Conservation (phyloP, 2,888 invertebrate genomes). For the Enchytraeus crypticus region DNA sequence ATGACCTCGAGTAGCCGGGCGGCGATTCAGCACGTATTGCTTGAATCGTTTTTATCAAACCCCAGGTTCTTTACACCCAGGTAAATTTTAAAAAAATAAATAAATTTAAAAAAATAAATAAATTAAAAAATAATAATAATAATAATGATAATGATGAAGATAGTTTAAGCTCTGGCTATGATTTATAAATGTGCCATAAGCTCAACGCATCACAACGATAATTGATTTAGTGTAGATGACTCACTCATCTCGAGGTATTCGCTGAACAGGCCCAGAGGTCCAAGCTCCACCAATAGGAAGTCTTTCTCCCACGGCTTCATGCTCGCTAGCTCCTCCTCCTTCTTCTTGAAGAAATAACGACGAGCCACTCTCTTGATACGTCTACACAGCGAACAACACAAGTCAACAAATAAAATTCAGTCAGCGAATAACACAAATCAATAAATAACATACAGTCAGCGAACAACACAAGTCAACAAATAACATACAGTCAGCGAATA, state of each 20-base stretch:
- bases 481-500: too few species aligned
- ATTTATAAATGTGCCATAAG: neutral
- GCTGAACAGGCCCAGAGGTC: constrained; percentile 78
- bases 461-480: too few species aligned
- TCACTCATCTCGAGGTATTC: constrained; percentile 97
- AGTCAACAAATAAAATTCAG: too few species aligned
- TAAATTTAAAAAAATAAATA: neutral
- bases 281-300: constrained; percentile 74
- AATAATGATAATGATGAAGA: neutral
- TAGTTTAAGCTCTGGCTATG: neutral
- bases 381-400: too few species aligned
- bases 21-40: too few species aligned
- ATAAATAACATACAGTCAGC: too few species aligned
- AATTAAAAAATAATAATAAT: neutral
- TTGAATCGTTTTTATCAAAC: too few species aligned
- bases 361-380: constrained; percentile 13
- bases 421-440: too few species aligned
- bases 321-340: constrained; percentile 1
- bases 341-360: constrained; percentile 7
- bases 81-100: neutral
- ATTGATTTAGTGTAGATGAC: too few species aligned
- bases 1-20: too few species aligned
- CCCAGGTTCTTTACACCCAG: too few species aligned
- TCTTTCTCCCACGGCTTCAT: constrained; percentile 73
- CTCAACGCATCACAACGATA: too few species aligned